Base-by-base conservation (phyloP, 2,797 vertebrate genomes). In the Pseudochirops cupreus region DNA sequence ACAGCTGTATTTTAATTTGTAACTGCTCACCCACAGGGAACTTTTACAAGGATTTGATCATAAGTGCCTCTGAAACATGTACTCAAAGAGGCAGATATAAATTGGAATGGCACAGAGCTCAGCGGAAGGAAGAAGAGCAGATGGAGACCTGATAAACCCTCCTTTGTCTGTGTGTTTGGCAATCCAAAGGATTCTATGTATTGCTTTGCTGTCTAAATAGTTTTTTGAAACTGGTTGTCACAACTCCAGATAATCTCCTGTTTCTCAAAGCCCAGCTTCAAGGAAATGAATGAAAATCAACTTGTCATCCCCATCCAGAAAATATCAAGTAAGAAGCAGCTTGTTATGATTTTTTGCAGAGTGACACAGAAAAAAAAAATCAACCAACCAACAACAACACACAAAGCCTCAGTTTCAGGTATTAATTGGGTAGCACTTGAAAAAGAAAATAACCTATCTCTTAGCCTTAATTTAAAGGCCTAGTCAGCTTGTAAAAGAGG, bases 201-300 rank as follows among this genome's bases (percentile, higher is more conserved):
- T 54, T 91, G 24, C 39, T 91, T 96, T 33, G 93, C 31, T 91
- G 21, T 93, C 46, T 54, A 90, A 93, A 93, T 54, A 94, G 53
- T 95, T 97, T 94, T 46, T 52, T 28, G 95, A 92, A 97, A 91
- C 92, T 94, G 55, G 9, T 56, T 96, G 74, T 91, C 97, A 93
- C n/a, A 91, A 57, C 55, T 39, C 58, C 50, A 54, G 39, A 56
- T 62, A 53, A 52, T 59, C 53, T 94, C 31, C 91, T 50, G 55
- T 46, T 62, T 94, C 87, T 56, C 31, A 93, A 67, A 94, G 58
- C 52, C 16, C 3, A 39, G 95, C 46, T 94, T 56, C 2, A 55
- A 96, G 93, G 67, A 31, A 90, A 9, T 55, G n/a, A 91, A 18
- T 91, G 54, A 91, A 97, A 97, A 95, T 91, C 18, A 91, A 57